phyloP scores from a whole-genome alignment of 2,888 invertebrate species.

The Autographa pulchrina region DNA sequence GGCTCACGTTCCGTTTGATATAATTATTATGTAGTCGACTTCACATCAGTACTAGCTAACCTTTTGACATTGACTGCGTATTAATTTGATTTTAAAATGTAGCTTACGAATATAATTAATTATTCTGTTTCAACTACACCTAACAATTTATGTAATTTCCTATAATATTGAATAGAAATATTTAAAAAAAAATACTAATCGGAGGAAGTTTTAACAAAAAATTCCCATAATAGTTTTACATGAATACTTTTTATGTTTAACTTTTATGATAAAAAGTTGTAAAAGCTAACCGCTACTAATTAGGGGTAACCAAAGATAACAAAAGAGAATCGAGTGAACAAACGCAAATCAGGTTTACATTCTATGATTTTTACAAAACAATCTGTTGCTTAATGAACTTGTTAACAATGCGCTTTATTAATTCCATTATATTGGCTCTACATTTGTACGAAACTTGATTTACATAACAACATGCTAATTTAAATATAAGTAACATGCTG shows the following conservation, averaged over 20 bases:
- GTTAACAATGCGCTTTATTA: background rate
- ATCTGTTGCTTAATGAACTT: background rate
- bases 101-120: too few species aligned
- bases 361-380: background rate
- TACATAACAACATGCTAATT: too few species aligned
- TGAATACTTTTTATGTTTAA: background rate
- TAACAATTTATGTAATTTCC: too few species aligned
- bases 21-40: background rate
- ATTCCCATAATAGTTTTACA: background rate
- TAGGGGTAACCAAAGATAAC: background rate
- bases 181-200: too few species aligned
- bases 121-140: too few species aligned
- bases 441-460: background rate
- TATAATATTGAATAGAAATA: too few species aligned
- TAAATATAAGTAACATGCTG: too few species aligned
- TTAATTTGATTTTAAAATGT: too few species aligned
- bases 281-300: background rate
- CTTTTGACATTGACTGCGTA: background rate
- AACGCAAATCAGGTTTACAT: background rate
- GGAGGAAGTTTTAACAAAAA: background rate
- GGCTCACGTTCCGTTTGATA: background rate
- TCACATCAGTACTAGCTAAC: background rate
- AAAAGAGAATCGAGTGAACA: constrained; percentile 4
- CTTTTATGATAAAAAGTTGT: background rate
- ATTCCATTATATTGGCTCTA: background rate